Base-by-base conservation (phyloP, 2,113 vertebrate genomes). In the Polypterus bichir region DNA sequence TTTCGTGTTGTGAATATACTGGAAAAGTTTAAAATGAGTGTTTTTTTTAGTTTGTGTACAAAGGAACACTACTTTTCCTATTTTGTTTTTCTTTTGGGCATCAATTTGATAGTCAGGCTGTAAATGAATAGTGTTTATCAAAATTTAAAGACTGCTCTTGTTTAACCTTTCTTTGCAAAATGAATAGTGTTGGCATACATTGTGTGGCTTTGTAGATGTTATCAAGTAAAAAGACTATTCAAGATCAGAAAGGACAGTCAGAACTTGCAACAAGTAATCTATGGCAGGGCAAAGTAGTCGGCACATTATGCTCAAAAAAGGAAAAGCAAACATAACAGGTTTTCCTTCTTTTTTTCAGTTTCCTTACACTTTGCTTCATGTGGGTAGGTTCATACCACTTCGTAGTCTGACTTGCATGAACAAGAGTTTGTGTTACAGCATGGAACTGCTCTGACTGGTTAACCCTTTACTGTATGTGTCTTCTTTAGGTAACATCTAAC, bases 301-400 rank as follows among this genome's bases (percentile, higher is more conserved):
- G 7, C 10, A 8, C 9, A 9, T 51, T 52, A 52, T 52, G 51
- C 7, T 10, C 51, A 4, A 52, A 52, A 27, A 52, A 52, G 7
- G 3, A 52, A 8, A 52, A 52, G 10, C 4, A 9, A 60, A 58
- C 64, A 63, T 78, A 86, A 82, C 81, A 8, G 74, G 82, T 85
- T 83, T 74, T 69, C 83, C 82, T 74, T 76, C 79, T 83, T 78
- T 79, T 68, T 73, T 77, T 71, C 74, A 66, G 47, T n/a, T 47
- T 64, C 57, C 44, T 52, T 49, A 9, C 56, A 52, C 48, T 58
- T 47, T 9, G 57, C 48, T 49, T 8, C 27, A 48, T 46, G 9
- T 49, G 62, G 62, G 62, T 59, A 57, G 47, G 62, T 57, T 5
- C 48, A 8, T 10, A 52, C 10, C 9, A 9, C 52, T 54, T 59